A percentile compares a stretch with the other conserved stretches of the same genome.
phyloP scores from a whole-genome alignment of 30 jellyfish, hydroid and myxozoan genomes.

The Turritopsis dohrnii region DNA sequence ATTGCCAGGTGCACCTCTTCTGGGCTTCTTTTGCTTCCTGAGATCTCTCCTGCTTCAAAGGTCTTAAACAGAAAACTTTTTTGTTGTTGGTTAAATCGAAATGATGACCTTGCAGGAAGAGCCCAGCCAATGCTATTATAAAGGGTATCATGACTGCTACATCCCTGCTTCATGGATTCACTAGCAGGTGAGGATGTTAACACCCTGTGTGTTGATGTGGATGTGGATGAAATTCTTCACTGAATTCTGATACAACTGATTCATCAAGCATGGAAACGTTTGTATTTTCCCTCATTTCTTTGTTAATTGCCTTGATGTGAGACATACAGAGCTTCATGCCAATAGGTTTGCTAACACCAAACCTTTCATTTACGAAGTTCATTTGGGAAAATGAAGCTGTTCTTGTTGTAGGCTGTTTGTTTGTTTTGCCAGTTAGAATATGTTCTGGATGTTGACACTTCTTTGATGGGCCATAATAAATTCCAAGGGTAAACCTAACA shows the following conservation, averaged over 20 bases:
- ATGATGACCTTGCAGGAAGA: no score
- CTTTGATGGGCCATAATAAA: not conserved
- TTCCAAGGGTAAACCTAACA: slow-evolving; percentile 18
- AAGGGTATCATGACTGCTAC: no score
- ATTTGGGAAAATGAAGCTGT: slow-evolving; percentile 14
- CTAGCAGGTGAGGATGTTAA: not conserved
- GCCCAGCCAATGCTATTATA: no score
- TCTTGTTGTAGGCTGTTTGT: slow-evolving; percentile 4
- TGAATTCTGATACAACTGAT: slow-evolving; percentile 12
- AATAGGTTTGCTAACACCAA: slow-evolving; percentile 7
- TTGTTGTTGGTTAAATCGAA: no score
- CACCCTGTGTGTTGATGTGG: not conserved
- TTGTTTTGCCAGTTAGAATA: slow-evolving; percentile 10
- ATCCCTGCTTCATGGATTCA: no score
- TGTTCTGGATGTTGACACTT: slow-evolving; percentile 21
- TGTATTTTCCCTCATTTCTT: not conserved
- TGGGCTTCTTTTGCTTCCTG: no score
- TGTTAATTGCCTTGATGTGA: not conserved
- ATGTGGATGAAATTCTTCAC: slow-evolving; percentile 7
- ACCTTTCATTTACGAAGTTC: not conserved
- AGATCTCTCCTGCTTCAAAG: no score
- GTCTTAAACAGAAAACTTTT: no score
- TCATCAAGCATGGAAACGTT: not conserved
- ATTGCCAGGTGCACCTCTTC: no score
- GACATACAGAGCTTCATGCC: slow-evolving; percentile 10